Evolutionary conservation across 2,888 invertebrate genomes (phyloP).

Genomic region (Temnothorax unifasciatus): DNA sequence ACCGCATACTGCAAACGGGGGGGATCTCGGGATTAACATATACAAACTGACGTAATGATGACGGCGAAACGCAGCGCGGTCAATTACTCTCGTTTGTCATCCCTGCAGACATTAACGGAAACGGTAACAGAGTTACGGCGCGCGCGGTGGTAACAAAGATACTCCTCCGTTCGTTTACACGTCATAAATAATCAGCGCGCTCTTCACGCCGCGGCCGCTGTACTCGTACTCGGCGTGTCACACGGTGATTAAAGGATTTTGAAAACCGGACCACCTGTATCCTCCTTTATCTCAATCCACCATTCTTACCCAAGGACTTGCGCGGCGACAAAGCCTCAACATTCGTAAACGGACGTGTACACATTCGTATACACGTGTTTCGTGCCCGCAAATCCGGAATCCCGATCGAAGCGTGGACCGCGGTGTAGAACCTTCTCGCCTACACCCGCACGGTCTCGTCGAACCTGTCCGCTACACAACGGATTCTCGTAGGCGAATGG

Average conservation of each 20-base stretch:
- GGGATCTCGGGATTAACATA: slow-evolving; percentile 39
- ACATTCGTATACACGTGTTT: slow-evolving; percentile 63
- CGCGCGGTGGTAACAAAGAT: not conserved
- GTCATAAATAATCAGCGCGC: not conserved
- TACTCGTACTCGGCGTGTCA: not conserved
- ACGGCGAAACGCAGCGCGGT: not conserved
- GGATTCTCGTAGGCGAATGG: slow-evolving; percentile 64
- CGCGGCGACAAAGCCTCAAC: not conserved
- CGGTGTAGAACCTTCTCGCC: slow-evolving; percentile 60
- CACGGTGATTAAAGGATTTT: not conserved
- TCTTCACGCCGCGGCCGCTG: not conserved
- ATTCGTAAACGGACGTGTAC: slow-evolving; percentile 14
- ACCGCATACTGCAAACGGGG: not conserved
- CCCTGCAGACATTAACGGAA: not conserved
- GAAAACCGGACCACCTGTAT: not conserved
- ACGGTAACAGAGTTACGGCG: not conserved
- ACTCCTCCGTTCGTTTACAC: not conserved
- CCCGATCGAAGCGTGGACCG: slow-evolving; percentile 29
- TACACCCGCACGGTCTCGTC: slow-evolving; percentile 63
- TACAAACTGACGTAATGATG: slow-evolving; percentile 30
- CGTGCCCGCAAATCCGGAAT: slow-evolving; percentile 64
- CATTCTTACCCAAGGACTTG: slow-evolving; percentile 8
- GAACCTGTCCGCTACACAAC: slow-evolving; percentile 67
- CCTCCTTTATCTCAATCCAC: not conserved
- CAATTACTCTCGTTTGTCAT: slow-evolving; percentile 23